Evolutionary conservation across 1,140 invertebrate genomes (phyloP), one percentile per base, ranked within the genome.

Genomic region (Anoplolepis gracilipes): DNA sequence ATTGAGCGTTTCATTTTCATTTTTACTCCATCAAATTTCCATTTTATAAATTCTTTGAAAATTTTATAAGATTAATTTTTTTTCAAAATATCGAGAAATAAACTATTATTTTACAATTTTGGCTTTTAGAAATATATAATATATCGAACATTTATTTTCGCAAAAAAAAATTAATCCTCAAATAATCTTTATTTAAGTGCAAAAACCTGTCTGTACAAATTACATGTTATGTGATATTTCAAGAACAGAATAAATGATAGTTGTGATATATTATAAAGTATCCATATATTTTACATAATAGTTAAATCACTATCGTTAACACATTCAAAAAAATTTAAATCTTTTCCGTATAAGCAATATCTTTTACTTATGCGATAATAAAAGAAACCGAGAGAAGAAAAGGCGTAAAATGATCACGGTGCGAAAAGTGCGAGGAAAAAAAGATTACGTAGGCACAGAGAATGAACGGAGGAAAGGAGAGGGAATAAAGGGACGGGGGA

Each of bases 321-420:
- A 19, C 13, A 49, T 46, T 13, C 33, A 4, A 42, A 82, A 22
- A 42, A 11, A 42, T 1, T 73, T 28, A 28, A 42, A 42, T 42
- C 39, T 82, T 46, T n/a, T 1, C 2, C 8, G 25, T 16, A 16
- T 46, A 70, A 13, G 4, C 64, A 6, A 46, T 59, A 61, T 57
- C 53, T 86, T 89, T 49, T 78, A 82, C 76, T 64, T 33, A 33
- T 49, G 42, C 73, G 33, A 16, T 39, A 49, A 28, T 59, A 39
- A 57, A 16, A 57, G 25, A 39, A 77, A 77, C 36, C 39, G 53
- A 72, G n/a, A 16, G 36, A 13, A 62, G 73, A 86, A 72, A 59
- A 70, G 64, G 75, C 62, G 25, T 88, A 57, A 70, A 82, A 89
- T 57, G 65, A 62, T 36, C 33, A 6, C 28, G 36, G 28, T 77